Evolutionary conservation across 2,888 invertebrate species (phyloP), one percentile per base, ranked within the genome.

Genomic region (Scrobipalpa costella): DNA sequence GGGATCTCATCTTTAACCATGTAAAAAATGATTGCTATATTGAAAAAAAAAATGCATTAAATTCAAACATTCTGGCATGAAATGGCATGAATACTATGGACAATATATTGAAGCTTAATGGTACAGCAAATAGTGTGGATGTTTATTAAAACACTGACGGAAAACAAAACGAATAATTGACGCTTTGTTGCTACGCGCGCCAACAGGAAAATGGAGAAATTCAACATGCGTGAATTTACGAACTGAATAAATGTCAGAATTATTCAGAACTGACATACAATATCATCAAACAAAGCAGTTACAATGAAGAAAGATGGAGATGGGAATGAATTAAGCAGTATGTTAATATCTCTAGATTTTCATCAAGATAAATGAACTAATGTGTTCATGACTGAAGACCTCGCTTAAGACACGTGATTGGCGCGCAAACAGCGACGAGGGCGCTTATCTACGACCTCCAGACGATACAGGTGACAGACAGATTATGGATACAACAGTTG

Each of bases 381-480:
- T 38, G 19, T 57, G 38, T 38, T 36, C 36, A 36, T 55, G 27
- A 36, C 13, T 19, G n/a, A 11, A 36, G 17, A 17, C 13, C 57
- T 40, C 38, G 57, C 38, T 36, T 21, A 19, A 67, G 75, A 77
- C 81, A 83, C 78, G 80, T 80, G 83, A 85, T 83, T 82, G 80
- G 78, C 81, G 78, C 79, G 78, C 79, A 79, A 75, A 74, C 76
- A 74, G 76, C 73, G 74, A 70, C 73, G 71, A 72, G 69, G 72
- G 69, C 77, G 73, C 73, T 76, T 76, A 74, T 75, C 77, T 71
- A 71, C 80, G 88, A 87, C 88, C 88, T 87, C 85, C 79, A 88
- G 87, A 86, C 87, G 78, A 70, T 73, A 73, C 84, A 87, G 88
- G 86, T 87, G 83, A 80, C 78, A 74, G 72, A 64, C 74, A 69